Evolutionary conservation across 1,140 invertebrate species (phyloP), one percentile per base, ranked within the genome.

Genomic region (Drosophila varians): DNA sequence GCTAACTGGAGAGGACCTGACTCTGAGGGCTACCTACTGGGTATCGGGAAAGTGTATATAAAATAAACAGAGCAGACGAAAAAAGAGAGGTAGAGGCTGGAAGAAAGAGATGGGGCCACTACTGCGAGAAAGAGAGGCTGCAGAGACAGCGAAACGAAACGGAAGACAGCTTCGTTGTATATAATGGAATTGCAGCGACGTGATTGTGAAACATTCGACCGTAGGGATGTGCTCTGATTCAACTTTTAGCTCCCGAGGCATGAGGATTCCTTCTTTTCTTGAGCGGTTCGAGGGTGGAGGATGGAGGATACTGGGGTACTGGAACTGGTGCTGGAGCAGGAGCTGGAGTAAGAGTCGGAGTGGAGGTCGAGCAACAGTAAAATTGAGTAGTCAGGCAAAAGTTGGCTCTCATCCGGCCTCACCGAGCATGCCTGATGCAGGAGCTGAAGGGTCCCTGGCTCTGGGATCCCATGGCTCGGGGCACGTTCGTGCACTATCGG

Each of bases 121-220:
- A 5, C 12, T n/a, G 42, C 4, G 23, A 18, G n/a, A 52, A 34
- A 47, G 45, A 31, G 55, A 61, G 18, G 26, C n/a, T 38, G 36
- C n/a, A 18, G 12, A 40, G 26, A 25, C 56, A 55, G 51, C 31
- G 36, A 58, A 48, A 31, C 31, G 31, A 49, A 42, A 43, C 40
- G 25, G 56, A 58, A 53, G 55, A 53, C 42, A 52, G 58, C 56
- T 73, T 52, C 58, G 70, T 74, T 66, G 82, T 89, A 83, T 90
- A 90, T 90, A 90, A 90, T 90, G 78, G 83, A 88, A 90, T 90
- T 90, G 88, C 88, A 90, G 88, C 76, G 88, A 90, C 88, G 88
- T 90, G 88, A 90, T 90, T 90, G 87, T 89, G 83, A 90, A 90
- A 90, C 88, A 90, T 90, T 90, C 88, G 88, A 90, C 88, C 88